phyloP scores from a whole-genome alignment of 2,113 vertebrate genomes.

The Siniperca knerii region DNA sequence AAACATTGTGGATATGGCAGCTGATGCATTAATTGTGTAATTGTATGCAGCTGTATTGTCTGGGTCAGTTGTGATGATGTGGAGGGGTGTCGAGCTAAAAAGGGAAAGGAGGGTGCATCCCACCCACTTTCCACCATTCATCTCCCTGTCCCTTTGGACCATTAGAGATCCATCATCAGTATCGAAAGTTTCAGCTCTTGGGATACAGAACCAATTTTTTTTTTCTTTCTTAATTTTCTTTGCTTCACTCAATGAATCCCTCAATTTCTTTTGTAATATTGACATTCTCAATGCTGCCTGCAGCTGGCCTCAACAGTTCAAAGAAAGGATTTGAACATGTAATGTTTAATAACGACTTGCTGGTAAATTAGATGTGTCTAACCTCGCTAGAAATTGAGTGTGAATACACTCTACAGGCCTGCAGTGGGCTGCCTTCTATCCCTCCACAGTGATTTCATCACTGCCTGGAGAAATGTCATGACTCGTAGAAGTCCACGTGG shows the following conservation, averaged over 20 bases:
- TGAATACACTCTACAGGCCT: constrained; percentile 71
- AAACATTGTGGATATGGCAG: constrained; percentile 65
- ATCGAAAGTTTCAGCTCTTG: neutral
- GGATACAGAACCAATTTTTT: neutral
- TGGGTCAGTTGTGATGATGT: constrained; percentile 67
- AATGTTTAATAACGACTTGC: constrained; percentile 71
- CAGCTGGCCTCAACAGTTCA: constrained; percentile 46
- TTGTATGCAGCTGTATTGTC: constrained; percentile 74
- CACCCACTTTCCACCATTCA: constrained; percentile 45
- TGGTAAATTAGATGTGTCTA: constrained; percentile 74
- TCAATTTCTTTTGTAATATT: constrained; percentile 29
- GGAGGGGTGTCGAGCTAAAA: constrained; percentile 43
- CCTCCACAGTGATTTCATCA: constrained; percentile 73
- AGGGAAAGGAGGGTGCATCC: constrained; percentile 34
- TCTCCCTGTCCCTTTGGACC: constrained; percentile 45
- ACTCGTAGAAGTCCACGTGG: constrained; percentile 84
- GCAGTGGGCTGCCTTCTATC: constrained; percentile 65
- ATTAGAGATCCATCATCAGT: constrained; percentile 44
- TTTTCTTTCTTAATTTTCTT: neutral
- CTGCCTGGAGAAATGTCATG: constrained; percentile 82
- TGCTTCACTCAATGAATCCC: constrained; percentile 19
- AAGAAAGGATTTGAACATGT: constrained; percentile 50
- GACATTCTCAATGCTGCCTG: constrained; percentile 39
- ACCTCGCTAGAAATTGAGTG: constrained; percentile 65
- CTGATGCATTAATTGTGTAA: constrained; percentile 77